These are phyloP conservation scores for Scomber japonicus DNA, from an alignment of 2,113 vertebrate species.

Conservation along the genomic window DNA sequence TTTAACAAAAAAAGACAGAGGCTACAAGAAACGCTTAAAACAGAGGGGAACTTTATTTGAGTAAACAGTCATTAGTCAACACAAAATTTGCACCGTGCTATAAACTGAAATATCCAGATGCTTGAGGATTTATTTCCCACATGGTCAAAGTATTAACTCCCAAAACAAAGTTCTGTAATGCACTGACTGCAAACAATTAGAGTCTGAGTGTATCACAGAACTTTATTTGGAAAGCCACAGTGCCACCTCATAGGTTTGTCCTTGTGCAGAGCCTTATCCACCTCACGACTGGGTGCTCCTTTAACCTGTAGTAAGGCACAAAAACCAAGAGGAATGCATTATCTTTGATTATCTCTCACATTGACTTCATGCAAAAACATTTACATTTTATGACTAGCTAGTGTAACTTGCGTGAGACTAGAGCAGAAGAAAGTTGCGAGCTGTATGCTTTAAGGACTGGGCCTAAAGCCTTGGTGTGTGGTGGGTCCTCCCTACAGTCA, in stretches of 20 bases:
- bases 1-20: slow-evolving; percentile 28
- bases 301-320: slow-evolving; percentile 70
- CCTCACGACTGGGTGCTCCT: slow-evolving; percentile 62
- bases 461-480: slow-evolving; percentile 53
- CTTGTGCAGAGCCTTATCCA: slow-evolving; percentile 69
- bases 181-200: slow-evolving; percentile 88
- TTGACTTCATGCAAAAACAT: slow-evolving; percentile 20
- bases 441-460: slow-evolving; percentile 23
- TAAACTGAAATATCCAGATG: slow-evolving; percentile 68
- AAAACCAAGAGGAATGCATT: slow-evolving; percentile 48
- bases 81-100: slow-evolving; percentile 21
- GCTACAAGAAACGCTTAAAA: slow-evolving; percentile 23
- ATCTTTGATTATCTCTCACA: neutral
- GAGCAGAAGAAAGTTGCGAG: slow-evolving; percentile 1
- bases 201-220: slow-evolving; percentile 90
- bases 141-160: slow-evolving; percentile 80
- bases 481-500: slow-evolving; percentile 36
- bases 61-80: slow-evolving; percentile 37
- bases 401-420: neutral
- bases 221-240: slow-evolving; percentile 89
- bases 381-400: neutral
- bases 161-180: slow-evolving; percentile 92
- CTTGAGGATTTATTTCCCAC: slow-evolving; percentile 64
- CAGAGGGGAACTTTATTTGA: slow-evolving; percentile 63
- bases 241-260: slow-evolving; percentile 80